Evolutionary conservation across 2,113 vertebrate genomes (phyloP).

Genomic region (Megaceryle torquata): DNA sequence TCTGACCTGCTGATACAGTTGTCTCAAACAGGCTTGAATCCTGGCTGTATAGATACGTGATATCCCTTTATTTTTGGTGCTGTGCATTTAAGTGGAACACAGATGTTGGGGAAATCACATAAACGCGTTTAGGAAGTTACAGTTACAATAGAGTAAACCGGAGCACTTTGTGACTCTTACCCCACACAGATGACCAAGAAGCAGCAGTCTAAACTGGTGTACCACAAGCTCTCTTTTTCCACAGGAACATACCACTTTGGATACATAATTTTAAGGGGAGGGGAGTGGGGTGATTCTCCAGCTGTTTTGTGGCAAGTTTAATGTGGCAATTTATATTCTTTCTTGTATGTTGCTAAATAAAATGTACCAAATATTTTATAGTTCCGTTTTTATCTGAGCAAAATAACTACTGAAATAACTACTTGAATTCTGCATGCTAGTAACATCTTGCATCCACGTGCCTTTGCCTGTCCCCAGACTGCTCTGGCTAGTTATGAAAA

Average conservation of each 20-base stretch:
- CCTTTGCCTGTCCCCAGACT: background rate
- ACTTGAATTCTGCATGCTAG: background rate
- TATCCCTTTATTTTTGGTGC: background rate
- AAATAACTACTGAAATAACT: slow-evolving; percentile 40
- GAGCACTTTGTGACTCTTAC: background rate
- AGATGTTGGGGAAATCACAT: background rate
- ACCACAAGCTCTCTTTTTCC: background rate
- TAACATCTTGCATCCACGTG: background rate
- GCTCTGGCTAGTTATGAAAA: rapidly evolving
- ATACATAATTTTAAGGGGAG: background rate
- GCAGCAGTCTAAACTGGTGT: background rate
- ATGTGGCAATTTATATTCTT: slow-evolving; percentile 43
- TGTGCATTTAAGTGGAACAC: background rate
- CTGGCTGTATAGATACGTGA: background rate
- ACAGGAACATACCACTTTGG: background rate
- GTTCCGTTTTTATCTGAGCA: slow-evolving; percentile 64
- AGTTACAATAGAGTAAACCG: background rate
- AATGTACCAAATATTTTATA: slow-evolving; percentile 54
- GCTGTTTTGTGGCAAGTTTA: background rate
- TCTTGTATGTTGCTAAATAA: slow-evolving; percentile 58
- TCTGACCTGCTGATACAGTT: background rate
- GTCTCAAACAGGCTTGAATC: background rate
- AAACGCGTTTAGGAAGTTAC: background rate
- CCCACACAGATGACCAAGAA: background rate
- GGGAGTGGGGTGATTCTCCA: background rate